phyloP scores from a whole-genome alignment of 2,797 vertebrate species.

The Clarias laeviceps region DNA sequence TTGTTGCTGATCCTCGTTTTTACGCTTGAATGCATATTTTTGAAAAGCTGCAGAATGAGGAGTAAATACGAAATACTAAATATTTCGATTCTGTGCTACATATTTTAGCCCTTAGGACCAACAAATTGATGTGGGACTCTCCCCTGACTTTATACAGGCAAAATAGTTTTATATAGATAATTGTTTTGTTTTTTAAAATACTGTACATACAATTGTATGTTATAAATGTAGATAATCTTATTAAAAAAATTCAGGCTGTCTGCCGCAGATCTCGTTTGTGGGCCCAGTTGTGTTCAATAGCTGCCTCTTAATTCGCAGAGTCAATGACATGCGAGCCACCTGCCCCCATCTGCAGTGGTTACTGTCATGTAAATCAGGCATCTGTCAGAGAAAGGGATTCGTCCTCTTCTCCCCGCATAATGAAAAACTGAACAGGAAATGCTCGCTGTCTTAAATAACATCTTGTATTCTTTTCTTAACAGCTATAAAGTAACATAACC shows the following conservation, averaged over 20 bases:
- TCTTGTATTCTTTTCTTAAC: background rate
- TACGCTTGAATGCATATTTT: background rate
- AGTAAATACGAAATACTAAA: background rate
- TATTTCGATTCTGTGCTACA: background rate
- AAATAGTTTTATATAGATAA: background rate
- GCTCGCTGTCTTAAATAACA: background rate
- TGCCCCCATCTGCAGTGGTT: conserved; percentile 22
- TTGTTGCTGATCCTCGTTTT: background rate
- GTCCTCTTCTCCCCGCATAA: background rate
- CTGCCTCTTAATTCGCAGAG: conserved; percentile 1
- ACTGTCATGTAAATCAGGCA: conserved; percentile 50
- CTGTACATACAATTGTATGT: background rate
- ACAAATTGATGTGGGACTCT: background rate
- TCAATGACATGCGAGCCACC: conserved; percentile 27
- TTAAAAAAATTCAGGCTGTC: background rate
- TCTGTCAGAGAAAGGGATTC: conserved; percentile 32
- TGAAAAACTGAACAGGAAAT: background rate
- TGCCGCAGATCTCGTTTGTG: background rate
- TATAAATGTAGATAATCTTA: background rate
- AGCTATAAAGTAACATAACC: background rate
- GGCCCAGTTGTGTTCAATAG: conserved; percentile 9
- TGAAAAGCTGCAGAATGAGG: background rate
- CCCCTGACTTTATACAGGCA: background rate
- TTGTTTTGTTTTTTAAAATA: no score
- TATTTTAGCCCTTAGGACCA: background rate